Percentiles rank a stretch among this genome's conserved stretches.
Evolutionary conservation across 92 coral and sea anemone species (phyloP).

Genomic region (Actinernus sp.): DNA sequence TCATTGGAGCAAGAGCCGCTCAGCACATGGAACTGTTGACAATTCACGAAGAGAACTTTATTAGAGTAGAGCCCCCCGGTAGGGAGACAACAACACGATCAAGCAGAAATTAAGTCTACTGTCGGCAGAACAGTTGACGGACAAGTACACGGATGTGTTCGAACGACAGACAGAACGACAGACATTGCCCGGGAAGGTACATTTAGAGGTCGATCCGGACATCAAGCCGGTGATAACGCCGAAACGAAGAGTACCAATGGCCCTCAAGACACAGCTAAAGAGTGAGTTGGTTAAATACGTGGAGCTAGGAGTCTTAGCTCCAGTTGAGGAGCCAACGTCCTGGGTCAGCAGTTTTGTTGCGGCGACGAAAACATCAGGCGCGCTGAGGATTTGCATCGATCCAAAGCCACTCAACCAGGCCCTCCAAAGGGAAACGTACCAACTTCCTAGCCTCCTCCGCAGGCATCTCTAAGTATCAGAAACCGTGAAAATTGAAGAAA

Average conservation of each 20-base stretch:
- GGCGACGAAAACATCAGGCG: constrained; percentile 14
- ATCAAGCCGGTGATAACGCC: constrained; percentile 49
- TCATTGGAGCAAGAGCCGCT: constrained; percentile 64
- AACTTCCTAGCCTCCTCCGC: no score
- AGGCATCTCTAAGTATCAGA: no score
- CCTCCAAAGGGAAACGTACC: constrained; percentile 18
- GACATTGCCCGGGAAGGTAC: constrained; percentile 50
- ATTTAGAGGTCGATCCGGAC: constrained; percentile 31
- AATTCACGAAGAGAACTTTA: constrained; percentile 21
- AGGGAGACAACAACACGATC: constrained; percentile 7
- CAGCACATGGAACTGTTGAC: constrained; percentile 62
- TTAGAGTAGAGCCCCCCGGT: constrained; percentile 29
- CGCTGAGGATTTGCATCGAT: constrained; percentile 16
- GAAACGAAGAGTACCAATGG: constrained; percentile 42
- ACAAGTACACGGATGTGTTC: constrained; percentile 29
- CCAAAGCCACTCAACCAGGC: constrained; percentile 11
- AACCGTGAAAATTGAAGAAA: no score
- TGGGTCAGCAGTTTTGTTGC: constrained; percentile 42
- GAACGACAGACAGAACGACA: constrained; percentile 36
- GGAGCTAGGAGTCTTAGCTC: constrained; percentile 20
- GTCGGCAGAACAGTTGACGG: constrained; percentile 22
- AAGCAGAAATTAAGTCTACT: no score
- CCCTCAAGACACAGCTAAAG: constrained; percentile 42
- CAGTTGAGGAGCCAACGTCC: constrained; percentile 46
- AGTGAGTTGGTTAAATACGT: constrained; percentile 24